These are phyloP conservation scores for Epiblema foenella DNA, from an alignment of 2,888 invertebrate genomes.

Conservation along the genomic window DNA sequence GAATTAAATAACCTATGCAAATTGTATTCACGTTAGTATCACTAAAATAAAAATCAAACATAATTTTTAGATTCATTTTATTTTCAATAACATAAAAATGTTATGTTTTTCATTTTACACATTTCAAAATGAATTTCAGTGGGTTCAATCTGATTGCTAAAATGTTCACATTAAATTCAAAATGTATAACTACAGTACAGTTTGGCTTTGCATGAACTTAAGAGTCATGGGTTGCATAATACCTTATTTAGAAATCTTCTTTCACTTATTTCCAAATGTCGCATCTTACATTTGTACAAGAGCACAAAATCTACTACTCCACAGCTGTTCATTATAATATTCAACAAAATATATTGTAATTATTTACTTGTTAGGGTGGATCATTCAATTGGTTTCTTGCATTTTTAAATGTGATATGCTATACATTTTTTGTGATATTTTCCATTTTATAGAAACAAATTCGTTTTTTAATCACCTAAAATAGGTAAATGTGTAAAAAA, in stretches of 20 bases:
- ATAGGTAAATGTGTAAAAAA: slow-evolving; percentile 77
- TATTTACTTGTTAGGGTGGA: slow-evolving; percentile 72
- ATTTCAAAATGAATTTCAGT: slow-evolving; percentile 81
- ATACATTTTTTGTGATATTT: slow-evolving; percentile 79
- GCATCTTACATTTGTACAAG: slow-evolving; percentile 71
- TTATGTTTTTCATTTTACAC: slow-evolving; percentile 83
- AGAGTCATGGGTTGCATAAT: slow-evolving; percentile 69
- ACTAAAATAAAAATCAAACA: slow-evolving; percentile 59
- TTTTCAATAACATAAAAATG: slow-evolving; percentile 86
- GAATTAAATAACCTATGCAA: no score
- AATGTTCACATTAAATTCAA: slow-evolving; percentile 75
- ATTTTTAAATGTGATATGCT: slow-evolving; percentile 78
- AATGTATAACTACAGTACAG: slow-evolving; percentile 76
- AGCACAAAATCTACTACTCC: slow-evolving; percentile 74
- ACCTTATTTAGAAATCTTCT: slow-evolving; percentile 71
- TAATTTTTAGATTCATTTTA: slow-evolving; percentile 85
- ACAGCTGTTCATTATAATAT: slow-evolving; percentile 77
- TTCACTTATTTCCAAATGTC: slow-evolving; percentile 85
- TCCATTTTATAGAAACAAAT: slow-evolving; percentile 74
- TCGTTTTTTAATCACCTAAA: slow-evolving; percentile 72
- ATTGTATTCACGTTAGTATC: not conserved
- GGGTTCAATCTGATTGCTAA: slow-evolving; percentile 78
- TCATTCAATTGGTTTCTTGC: slow-evolving; percentile 68
- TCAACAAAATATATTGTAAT: slow-evolving; percentile 82
- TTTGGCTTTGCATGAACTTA: slow-evolving; percentile 74